These are phyloP conservation scores for Lamprologus callipterus DNA, from an alignment of 2,113 vertebrate species.

Conservation along the genomic window DNA sequence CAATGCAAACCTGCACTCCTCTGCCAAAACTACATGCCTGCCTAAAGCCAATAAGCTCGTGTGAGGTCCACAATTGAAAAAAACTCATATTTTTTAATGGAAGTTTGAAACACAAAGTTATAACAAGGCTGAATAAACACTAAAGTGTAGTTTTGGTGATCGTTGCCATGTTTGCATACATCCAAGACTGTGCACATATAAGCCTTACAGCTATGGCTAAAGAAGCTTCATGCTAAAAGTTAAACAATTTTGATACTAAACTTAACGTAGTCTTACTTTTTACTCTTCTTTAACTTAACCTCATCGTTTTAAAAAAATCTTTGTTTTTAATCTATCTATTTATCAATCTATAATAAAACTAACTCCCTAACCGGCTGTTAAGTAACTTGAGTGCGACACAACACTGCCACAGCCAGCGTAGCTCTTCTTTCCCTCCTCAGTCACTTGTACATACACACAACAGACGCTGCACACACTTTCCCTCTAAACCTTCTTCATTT, in stretches of 20 bases:
- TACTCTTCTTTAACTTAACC: not conserved
- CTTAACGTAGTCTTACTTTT: not conserved
- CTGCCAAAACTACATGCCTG: not conserved
- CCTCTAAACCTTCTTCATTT: conserved; percentile 66
- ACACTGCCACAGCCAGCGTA: not conserved
- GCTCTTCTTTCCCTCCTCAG: not conserved
- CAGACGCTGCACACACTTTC: not conserved
- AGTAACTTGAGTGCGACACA: not conserved
- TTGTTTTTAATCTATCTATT: not conserved
- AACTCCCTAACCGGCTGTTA: not conserved
- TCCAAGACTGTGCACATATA: not conserved
- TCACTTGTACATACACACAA: not conserved
- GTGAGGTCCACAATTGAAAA: conserved; percentile 30
- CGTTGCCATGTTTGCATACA: not conserved
- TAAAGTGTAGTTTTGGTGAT: not conserved
- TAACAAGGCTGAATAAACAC: not conserved
- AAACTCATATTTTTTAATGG: not conserved
- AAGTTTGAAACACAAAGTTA: not conserved
- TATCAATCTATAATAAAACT: not conserved
- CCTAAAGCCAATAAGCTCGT: conserved; percentile 11
- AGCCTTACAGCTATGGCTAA: not conserved
- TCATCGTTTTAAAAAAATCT: not conserved
- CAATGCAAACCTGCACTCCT: not conserved
- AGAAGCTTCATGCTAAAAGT: not conserved
- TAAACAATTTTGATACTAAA: not conserved